These are phyloP conservation scores for Coracopsis vasa DNA, from an alignment of 2,113 vertebrate genomes.

Conservation along the genomic window DNA sequence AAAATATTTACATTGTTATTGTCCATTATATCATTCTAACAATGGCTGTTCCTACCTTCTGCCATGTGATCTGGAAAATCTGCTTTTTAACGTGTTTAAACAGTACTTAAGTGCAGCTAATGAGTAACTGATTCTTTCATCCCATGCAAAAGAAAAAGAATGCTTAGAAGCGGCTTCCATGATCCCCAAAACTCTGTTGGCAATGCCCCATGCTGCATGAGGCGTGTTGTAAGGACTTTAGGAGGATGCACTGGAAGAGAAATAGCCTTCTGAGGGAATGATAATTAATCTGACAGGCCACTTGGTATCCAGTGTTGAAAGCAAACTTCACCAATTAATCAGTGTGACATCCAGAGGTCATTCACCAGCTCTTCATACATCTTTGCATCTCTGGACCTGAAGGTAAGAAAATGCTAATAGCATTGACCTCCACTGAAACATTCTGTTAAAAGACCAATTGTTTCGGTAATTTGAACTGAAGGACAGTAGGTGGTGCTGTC, in stretches of 20 bases:
- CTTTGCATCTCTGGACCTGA: neutral
- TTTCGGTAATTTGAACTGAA: neutral
- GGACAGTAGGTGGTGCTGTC: neutral
- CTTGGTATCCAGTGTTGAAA: neutral
- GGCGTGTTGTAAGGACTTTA: neutral
- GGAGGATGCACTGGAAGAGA: neutral
- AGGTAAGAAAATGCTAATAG: neutral
- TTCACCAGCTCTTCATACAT: neutral
- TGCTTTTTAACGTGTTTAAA: neutral
- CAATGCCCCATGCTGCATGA: neutral
- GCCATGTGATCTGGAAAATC: neutral
- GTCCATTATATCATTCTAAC: neutral
- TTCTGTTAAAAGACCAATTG: neutral
- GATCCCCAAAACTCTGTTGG: neutral
- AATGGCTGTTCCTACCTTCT: neutral
- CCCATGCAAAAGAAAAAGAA: neutral
- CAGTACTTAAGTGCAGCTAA: neutral
- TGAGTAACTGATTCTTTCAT: neutral
- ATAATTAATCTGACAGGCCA: slow-evolving; percentile 7
- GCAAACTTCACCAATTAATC: slow-evolving; percentile 42
- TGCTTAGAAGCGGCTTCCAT: neutral
- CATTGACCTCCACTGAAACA: neutral
- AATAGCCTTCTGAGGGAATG: neutral
- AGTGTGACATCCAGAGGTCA: slow-evolving; percentile 18
- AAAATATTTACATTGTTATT: neutral